Evolutionary conservation across 1,140 invertebrate species (phyloP).

Genomic region (Drosophila persimilis): DNA sequence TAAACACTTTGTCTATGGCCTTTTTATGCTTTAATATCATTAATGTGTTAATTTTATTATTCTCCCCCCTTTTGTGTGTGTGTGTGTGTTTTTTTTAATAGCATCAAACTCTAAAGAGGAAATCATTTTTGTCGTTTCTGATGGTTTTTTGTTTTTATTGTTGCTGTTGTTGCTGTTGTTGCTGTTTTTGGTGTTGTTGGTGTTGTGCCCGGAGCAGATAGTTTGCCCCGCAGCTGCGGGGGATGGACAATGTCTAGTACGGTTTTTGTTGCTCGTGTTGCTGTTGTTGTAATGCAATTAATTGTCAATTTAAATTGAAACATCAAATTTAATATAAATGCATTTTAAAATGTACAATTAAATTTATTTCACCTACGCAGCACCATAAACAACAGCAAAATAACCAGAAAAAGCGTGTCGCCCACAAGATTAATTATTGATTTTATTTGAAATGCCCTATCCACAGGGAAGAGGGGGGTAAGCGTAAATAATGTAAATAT

Average conservation of each 20-base stretch:
- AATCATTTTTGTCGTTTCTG: slow-evolving; percentile 17
- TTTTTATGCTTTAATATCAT: slow-evolving; percentile 34
- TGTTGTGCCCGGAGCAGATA: slow-evolving; percentile 21
- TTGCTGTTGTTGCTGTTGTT: not conserved
- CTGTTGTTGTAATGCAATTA: slow-evolving; percentile 73
- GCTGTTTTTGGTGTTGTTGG: slow-evolving; percentile 1
- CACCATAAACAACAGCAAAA: not conserved
- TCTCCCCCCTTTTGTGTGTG: not conserved
- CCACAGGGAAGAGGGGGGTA: not conserved
- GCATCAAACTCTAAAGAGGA: slow-evolving; percentile 48
- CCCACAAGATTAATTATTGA: slow-evolving; percentile 72
- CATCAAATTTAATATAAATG: slow-evolving; percentile 77
- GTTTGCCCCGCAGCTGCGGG: slow-evolving; percentile 8
- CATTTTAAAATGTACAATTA: slow-evolving; percentile 74
- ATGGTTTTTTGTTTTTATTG: not conserved
- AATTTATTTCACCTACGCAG: slow-evolving; percentile 66
- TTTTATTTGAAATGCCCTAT: slow-evolving; percentile 56
- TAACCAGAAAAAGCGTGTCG: slow-evolving; percentile 13
- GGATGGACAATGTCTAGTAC: slow-evolving; percentile 25
- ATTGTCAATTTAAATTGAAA: slow-evolving; percentile 78
- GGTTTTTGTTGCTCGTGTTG: slow-evolving; percentile 31
- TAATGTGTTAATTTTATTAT: slow-evolving; percentile 46
- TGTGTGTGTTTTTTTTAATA: slow-evolving; percentile 16
- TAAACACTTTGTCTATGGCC: not conserved
- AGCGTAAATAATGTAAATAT: not conserved